phyloP scores from a whole-genome alignment of 2,888 invertebrate species.

The Clivina fossor region DNA sequence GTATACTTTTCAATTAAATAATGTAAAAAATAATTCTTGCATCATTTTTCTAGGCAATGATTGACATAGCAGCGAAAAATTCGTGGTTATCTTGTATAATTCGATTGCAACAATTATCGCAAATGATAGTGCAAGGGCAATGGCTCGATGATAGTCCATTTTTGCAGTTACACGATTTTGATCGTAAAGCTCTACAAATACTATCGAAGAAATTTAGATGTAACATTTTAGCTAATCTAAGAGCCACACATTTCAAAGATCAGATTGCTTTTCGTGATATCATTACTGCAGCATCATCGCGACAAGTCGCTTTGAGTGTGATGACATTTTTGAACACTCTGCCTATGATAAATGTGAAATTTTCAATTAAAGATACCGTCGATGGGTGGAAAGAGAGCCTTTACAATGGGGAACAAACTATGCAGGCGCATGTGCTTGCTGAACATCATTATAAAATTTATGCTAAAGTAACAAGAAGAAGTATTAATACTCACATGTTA shows the following conservation, averaged over 20 bases:
- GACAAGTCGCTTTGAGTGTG: conserved; percentile 42
- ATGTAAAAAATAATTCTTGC: conserved; percentile 14
- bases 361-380: conserved; percentile 9
- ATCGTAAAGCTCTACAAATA: conserved; percentile 62
- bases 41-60: conserved; percentile 76
- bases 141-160: conserved; percentile 80
- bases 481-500: conserved; percentile 53
- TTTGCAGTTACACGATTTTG: conserved; percentile 75
- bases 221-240: too few relatives aligned
- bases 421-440: too few relatives aligned
- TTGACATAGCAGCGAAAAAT: conserved; percentile 87
- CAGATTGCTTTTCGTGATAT: conserved; percentile 1
- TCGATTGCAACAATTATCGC: conserved; percentile 76
- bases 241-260: conserved; percentile 46
- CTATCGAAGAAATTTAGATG: too few relatives aligned
- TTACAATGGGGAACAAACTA: background rate
- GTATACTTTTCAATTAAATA: conserved; percentile 33
- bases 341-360: conserved; percentile 3
- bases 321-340: conserved; percentile 11
- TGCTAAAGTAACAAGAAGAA: conserved; percentile 45
- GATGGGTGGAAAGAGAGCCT: background rate
- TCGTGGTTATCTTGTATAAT: conserved; percentile 87
- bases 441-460: conserved; percentile 46
- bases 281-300: conserved; percentile 42
- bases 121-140: conserved; percentile 88